Base-by-base conservation (phyloP, 2,888 invertebrate genomes). In the Tridacna gigas region DNA sequence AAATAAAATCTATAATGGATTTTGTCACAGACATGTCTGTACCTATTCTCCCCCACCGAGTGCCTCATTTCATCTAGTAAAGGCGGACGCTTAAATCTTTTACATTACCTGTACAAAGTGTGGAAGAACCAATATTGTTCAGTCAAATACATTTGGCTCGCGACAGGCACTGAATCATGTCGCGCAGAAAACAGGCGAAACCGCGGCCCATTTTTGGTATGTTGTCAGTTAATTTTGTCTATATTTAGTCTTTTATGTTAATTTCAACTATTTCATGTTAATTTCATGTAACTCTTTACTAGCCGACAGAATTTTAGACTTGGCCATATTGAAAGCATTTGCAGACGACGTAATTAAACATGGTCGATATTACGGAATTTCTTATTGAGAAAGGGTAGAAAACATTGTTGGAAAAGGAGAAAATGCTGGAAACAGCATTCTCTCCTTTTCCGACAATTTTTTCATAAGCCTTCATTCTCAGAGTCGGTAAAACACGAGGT, bases 151-250 rank as follows among this genome's bases (percentile, higher is more conserved):
- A 77, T 66, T 77, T 56, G 37, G 37, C 26, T 47, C 60, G 69
- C 60, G 78, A 63, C 47, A 63, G 48, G 73, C 48, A 73, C 76
- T 69, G 80, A 80, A 88, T 56, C 82, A 88, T 88, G 88, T 88
- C 88, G 80, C 78, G 88, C 73, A 74, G 88, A 66, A 88, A 88
- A 80, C 88, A 88, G 82, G 85, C 88, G 37, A 88, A 88, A 79
- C 88, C 88, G n/a, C 61, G 88, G 66, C 88, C 88, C 74, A 86
- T 88, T 47, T 86, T 84, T 63, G 88, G 88, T 88, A 74, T 80
- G 88, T 87, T 9, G n/a, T 69, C 48, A 15, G 20, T 60, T 28
- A 45, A 5, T 66, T 77, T 71, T 51, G 51, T 48, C 48, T 51
- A 25, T 67, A 37, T 45, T 67, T 45, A 45, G 45, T 67, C 2